Base-by-base conservation (phyloP, 2,888 invertebrate species). In the Cylindroiulus punctatus region DNA sequence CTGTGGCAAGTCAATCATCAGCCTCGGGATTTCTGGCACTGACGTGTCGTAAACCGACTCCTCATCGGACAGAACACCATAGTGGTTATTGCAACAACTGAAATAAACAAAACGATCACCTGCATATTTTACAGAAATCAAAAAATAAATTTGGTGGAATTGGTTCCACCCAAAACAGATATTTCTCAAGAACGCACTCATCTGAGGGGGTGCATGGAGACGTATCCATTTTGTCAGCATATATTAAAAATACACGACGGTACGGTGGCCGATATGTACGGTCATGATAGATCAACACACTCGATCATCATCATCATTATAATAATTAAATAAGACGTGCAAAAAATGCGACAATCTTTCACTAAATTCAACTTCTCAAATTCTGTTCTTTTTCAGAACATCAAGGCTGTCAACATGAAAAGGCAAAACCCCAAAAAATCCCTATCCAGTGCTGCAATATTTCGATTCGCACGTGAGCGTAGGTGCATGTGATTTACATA, bases 1-100 rank as follows among this genome's bases (percentile, higher is more conserved):
- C 52, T 57, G 52, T 57, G 52, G 52, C 52, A 57, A 57, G 17
- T 57, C 52, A n/a, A 57, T 57, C 52, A 57, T 57, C n/a, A 57
- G n/a, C 52, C 52, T 57, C n/a, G 52, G 7, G 2, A 57, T 57
- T n/a, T 57, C 52, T 1, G 52, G 52, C 52, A 57, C 52, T 57
- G 52, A n/a, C 12, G 52, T 57, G 19, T 19, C n/a, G 52, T 57
- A 57, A 57, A n/a, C 19, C 1, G 19, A n/a, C 52, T 57, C 52
- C 7, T 81, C 81, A 30, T 81, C 30, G n/a, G 40, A n/a, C 19
- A 30, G 3, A 40, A 81, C 14, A 30, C 8, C 5, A 57, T 1
- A n/a, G 0, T 0, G 52, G 0, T 3, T 5, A 57, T 19, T 19
- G 19, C 19, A 57, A 19, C n/a, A n/a, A 57, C 52, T 57, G 52